A percentile compares a stretch with the other conserved stretches of the same genome.
Evolutionary conservation across 2,113 vertebrate genomes (phyloP).

Genomic region (Elaphurus davidianus): DNA sequence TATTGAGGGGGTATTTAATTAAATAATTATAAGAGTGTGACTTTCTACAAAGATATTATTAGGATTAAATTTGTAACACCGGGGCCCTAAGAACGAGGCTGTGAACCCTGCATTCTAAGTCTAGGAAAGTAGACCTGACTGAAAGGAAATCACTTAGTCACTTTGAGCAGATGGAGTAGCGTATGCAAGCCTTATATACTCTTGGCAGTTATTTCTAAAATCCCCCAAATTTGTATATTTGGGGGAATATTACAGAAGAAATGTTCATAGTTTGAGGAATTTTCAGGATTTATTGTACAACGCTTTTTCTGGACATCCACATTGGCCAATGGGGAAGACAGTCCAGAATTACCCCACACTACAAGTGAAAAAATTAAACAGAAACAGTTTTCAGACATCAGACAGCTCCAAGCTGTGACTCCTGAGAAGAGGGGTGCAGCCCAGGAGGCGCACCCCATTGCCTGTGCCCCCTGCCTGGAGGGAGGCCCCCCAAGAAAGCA

Average conservation of each 20-base stretch:
- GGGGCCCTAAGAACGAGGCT: background rate
- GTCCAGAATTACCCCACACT: background rate
- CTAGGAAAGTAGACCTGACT: background rate
- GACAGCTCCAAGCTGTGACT: background rate
- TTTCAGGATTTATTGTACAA: background rate
- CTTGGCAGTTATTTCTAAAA: background rate
- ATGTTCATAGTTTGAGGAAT: background rate
- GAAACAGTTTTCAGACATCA: background rate
- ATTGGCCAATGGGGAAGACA: background rate
- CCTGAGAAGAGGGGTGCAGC: background rate
- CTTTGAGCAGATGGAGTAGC: background rate
- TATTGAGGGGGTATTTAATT: background rate
- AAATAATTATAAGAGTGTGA: background rate
- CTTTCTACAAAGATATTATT: background rate
- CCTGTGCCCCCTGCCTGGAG: too few relatives aligned
- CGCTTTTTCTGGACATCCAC: background rate
- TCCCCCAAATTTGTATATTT: background rate
- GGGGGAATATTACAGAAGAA: background rate
- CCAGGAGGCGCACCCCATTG: background rate
- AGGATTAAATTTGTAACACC: background rate
- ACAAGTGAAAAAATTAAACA: background rate
- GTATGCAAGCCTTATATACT: background rate
- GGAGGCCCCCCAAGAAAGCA: background rate
- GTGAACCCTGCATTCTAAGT: background rate
- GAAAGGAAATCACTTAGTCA: background rate